phyloP scores from a whole-genome alignment of 2,888 invertebrate species.

The Cryptocephalus primarius region DNA sequence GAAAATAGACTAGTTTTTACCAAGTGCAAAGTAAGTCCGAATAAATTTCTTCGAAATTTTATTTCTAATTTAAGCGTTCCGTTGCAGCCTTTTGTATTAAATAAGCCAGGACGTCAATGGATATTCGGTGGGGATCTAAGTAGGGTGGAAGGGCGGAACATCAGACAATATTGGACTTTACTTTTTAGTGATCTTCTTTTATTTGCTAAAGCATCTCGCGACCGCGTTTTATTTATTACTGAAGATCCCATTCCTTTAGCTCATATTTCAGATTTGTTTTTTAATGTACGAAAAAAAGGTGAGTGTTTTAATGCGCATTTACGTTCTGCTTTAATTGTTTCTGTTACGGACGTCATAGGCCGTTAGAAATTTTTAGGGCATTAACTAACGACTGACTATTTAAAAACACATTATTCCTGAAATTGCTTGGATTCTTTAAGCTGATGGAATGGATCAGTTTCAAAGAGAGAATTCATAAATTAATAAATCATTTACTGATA shows the following conservation, averaged over 20 bases:
- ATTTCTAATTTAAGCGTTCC: conserved; percentile 3
- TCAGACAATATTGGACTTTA: conserved; percentile 77
- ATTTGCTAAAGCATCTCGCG: conserved; percentile 77
- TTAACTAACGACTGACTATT: too few relatives aligned
- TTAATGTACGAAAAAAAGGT: conserved; percentile 79
- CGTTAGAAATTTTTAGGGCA: too few relatives aligned
- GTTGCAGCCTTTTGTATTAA: conserved; percentile 64
- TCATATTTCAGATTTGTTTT: conserved; percentile 72
- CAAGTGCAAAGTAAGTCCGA: conserved; percentile 60
- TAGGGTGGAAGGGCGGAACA: conserved; percentile 69
- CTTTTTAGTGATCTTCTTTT: conserved; percentile 75
- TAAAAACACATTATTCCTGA: too few relatives aligned
- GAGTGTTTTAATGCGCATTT: not conserved
- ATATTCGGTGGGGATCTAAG: conserved; percentile 80
- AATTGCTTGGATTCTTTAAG: too few relatives aligned
- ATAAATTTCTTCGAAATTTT: not conserved
- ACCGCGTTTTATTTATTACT: conserved; percentile 76
- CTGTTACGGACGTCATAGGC: not conserved
- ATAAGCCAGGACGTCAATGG: conserved; percentile 78
- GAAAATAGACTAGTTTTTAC: conserved; percentile 84
- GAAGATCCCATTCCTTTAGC: conserved; percentile 74
- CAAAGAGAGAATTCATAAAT: too few relatives aligned
- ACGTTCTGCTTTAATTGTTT: not conserved
- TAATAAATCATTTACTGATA: too few relatives aligned
- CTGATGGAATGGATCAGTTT: too few relatives aligned